Evolutionary conservation across 2,888 invertebrate genomes (phyloP), one percentile per base, ranked within the genome.

Genomic region (Andricus curvator): DNA sequence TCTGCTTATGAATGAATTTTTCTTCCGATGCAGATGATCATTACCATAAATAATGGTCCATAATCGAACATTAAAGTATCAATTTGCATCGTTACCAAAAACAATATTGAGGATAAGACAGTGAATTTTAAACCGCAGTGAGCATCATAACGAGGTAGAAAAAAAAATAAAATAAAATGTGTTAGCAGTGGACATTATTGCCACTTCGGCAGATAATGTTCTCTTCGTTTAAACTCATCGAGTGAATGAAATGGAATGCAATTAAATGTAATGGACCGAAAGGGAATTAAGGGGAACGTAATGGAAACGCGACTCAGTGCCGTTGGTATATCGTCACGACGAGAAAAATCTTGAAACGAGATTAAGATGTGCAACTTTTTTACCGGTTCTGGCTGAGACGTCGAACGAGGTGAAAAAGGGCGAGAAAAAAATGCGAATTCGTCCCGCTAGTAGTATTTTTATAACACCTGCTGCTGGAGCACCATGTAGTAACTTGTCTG

Each of bases 401-500:
- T 51, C 17, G 17, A 70, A 48, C 68, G 29, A 48, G 68, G 22
- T 44, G 25, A 41, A 68, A 67, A 41, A 70, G 68, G 51, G 48
- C 25, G 29, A 70, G 13, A 44, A 22, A 17, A 48, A 70, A 62
- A 70, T 48, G 17, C n/a, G 20, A 48, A 70, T 70, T 48, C 29
- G 48, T 70, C 17, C 48, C 17, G 13, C 68, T 70, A 70, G 68
- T 51, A 70, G 68, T 70, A 70, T 83, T 74, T 80, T 70, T 74
- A 83, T 76, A 86, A 83, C 88, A 88, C 86, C 85, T 88, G 83
- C 85, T 70, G 25, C 62, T 22, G 62, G 13, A 62, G 62, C 22
- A 76, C 74, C 77, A 84, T 85, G 82, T 88, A 85, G 85, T 87
- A 87, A 89, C 86, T 88, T 82, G 88, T 86, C 85, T 83, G 87